Base-by-base conservation (phyloP, 2,888 invertebrate genomes). In the Physocephala rufipes region DNA sequence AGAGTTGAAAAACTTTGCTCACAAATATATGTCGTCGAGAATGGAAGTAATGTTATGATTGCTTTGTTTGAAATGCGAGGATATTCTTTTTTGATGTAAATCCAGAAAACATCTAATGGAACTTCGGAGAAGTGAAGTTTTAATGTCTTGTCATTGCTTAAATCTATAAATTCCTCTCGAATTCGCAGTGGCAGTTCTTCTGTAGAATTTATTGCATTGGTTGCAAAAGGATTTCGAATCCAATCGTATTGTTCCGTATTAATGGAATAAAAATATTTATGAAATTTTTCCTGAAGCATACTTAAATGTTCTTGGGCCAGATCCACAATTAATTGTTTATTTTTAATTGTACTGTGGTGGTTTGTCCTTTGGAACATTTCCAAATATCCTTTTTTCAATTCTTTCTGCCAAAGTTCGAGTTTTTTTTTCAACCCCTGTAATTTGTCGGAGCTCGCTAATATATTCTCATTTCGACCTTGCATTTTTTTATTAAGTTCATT, bases 161-260 rank as follows among this genome's bases (percentile, higher is more conserved):
- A 66, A 51, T 66, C 66, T 51, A 21, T 51, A 66, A 66, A 66
- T 36, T 36, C 36, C 9, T 36, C 36, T 36, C 36, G 36, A 66
- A 66, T 66, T 66, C 49, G 66, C 51, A 66, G 43, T 9, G 66
- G 30, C 24, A 66, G 66, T 66, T 49, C 45, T 51, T 28, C 45
- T 19, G 47, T 47, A 28, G 43, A 64, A 64, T 43, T 64, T 64
- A 45, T 24, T 43, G 64, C 64, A 64, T 64, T 47, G n/a, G 21
- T 64, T 64, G 64, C 45, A 64, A 64, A 64, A 64, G 62, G 62
- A 62, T 62, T 62, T 28, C 62, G 62, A 62, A 62, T 26, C 62
- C 62, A 62, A 62, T 61, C 16, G 26, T 61, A 2, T 61, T 61
- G 61, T n/a, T 61, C n/a, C n/a, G 61, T 53, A 63, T 63, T 26